Evolutionary conservation across 2,113 vertebrate genomes (phyloP).

Genomic region (Platanista minor): DNA sequence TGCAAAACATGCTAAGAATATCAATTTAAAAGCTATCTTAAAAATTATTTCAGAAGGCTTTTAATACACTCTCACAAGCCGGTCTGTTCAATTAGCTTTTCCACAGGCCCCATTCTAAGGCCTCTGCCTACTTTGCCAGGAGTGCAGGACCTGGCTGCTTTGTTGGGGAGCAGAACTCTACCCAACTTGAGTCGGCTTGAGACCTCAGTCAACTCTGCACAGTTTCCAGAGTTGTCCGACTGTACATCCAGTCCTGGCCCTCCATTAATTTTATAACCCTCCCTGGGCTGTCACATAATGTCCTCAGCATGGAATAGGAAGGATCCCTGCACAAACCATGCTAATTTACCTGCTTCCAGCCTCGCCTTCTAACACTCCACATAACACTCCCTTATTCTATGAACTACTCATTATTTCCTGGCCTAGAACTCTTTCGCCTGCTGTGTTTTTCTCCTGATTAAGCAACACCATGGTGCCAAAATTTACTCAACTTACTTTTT

Average conservation of each 20-base stretch:
- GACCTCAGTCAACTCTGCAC: neutral
- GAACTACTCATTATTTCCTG: neutral
- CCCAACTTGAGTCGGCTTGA: neutral
- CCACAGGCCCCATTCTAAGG: neutral
- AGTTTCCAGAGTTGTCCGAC: neutral
- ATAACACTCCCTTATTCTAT: neutral
- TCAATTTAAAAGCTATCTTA: constrained; percentile 47
- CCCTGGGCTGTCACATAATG: neutral
- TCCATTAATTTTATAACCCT: neutral
- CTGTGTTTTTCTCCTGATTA: neutral
- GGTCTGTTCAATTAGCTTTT: neutral
- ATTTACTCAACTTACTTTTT: neutral
- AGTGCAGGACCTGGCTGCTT: neutral
- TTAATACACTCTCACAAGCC: neutral
- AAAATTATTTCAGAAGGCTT: constrained; percentile 24
- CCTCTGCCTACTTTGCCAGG: neutral
- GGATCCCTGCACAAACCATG: neutral
- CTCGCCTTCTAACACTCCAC: neutral
- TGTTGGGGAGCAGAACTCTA: neutral
- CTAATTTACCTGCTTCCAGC: neutral
- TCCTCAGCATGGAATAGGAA: neutral
- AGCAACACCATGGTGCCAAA: neutral
- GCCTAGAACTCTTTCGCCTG: neutral
- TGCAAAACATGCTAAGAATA: constrained; percentile 3
- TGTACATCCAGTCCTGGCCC: neutral